Conservation (phyloP, 2,888 invertebrate genomes). For the Acronicta aceris region DNA sequence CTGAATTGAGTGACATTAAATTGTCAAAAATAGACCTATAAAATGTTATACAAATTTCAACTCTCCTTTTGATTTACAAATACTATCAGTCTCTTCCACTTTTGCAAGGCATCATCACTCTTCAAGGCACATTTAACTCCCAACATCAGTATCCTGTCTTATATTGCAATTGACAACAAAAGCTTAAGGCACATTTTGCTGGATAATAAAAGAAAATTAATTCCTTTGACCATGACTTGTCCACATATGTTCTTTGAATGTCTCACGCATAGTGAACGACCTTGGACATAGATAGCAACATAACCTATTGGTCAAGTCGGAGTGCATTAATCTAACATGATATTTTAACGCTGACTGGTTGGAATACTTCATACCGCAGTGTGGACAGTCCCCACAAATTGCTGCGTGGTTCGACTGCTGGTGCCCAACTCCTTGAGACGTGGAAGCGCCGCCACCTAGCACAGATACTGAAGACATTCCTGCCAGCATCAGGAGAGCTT, state of each 20-base stretch:
- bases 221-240: slow-evolving; percentile 91
- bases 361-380: slow-evolving; percentile 91
- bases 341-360: slow-evolving; percentile 92
- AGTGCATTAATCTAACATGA: slow-evolving; percentile 91
- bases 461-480: slow-evolving; percentile 80
- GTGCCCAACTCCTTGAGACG: slow-evolving; percentile 79
- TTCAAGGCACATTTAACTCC: slow-evolving; percentile 54
- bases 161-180: slow-evolving; percentile 61
- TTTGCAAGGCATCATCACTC: slow-evolving; percentile 42
- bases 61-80: slow-evolving; percentile 30
- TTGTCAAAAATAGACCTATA: slow-evolving; percentile 29
- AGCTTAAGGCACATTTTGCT: slow-evolving; percentile 76
- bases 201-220: slow-evolving; percentile 68
- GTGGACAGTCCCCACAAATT: slow-evolving; percentile 91
- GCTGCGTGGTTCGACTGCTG: slow-evolving; percentile 86
- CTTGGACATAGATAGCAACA: slow-evolving; percentile 92
- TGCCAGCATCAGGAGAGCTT: slow-evolving; percentile 77
- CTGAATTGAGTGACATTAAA: slow-evolving; percentile 24
- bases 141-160: slow-evolving; percentile 41
- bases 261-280: slow-evolving; percentile 91
- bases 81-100: slow-evolving; percentile 56
- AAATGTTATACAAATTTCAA: slow-evolving; percentile 36
- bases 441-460: slow-evolving; percentile 76
- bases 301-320: slow-evolving; percentile 91
- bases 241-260: slow-evolving; percentile 92